phyloP scores from a whole-genome alignment of 1,140 invertebrate species.

The Periplaneta americana region DNA sequence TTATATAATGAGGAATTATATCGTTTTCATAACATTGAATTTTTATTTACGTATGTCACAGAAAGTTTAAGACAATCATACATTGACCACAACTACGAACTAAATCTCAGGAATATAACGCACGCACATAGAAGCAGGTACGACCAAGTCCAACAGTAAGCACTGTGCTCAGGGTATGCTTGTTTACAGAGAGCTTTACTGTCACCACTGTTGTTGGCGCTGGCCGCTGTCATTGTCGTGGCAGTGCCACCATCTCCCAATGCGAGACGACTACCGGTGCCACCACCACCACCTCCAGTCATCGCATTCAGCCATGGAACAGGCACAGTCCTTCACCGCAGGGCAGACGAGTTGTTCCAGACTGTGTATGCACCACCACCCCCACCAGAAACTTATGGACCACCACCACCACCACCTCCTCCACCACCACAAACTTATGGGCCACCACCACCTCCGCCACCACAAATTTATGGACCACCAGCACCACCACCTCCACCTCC shows the following conservation, averaged over 20 bases:
- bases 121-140: too few relatives aligned
- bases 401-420: background rate
- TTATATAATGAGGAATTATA: too few relatives aligned
- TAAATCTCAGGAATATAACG: too few relatives aligned
- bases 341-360: background rate
- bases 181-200: background rate
- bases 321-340: background rate
- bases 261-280: background rate
- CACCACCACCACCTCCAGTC: background rate
- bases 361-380: background rate
- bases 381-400: background rate
- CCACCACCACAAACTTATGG: background rate
- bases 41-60: too few relatives aligned
- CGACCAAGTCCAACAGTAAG: too few relatives aligned
- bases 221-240: too few relatives aligned
- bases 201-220: background rate
- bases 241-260: background rate
- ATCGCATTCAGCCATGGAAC: background rate
- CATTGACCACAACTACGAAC: too few relatives aligned
- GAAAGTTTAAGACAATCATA: too few relatives aligned
- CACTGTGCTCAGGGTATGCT: background rate
- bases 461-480: background rate
- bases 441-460: background rate
- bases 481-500: background rate
- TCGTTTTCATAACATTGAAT: too few relatives aligned